Conservation (phyloP, 2,888 invertebrate genomes). For the Nebria brevicollis region DNA sequence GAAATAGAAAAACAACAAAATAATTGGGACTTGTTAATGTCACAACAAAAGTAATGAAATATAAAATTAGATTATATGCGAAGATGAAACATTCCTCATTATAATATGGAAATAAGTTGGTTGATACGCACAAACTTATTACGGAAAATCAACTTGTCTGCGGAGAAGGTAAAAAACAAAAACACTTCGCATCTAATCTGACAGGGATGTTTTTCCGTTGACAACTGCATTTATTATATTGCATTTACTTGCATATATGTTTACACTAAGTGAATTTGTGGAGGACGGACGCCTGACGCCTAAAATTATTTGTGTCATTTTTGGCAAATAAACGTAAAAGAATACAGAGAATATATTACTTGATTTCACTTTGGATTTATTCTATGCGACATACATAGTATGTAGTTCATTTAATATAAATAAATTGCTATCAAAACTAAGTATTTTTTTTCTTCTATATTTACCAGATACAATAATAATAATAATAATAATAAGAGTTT, state of each 20-base stretch:
- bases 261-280: neutral
- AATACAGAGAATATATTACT: too few species aligned
- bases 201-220: constrained; percentile 35
- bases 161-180: constrained; percentile 45
- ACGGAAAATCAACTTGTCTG: neutral
- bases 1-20: neutral
- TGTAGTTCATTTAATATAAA: too few species aligned
- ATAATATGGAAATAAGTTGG: neutral
- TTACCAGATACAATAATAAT: too few species aligned
- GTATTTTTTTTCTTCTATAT: too few species aligned
- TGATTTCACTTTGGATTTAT: too few species aligned
- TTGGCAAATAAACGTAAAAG: constrained; percentile 1
- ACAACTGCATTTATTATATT: neutral
- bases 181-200: constrained; percentile 49
- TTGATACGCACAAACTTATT: neutral
- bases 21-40: neutral
- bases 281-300: neutral
- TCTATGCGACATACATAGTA: too few species aligned
- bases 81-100: neutral
- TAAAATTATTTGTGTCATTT: constrained; percentile 20
- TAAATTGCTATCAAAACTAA: too few species aligned
- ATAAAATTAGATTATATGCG: neutral
- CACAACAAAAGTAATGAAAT: neutral
- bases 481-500: too few species aligned
- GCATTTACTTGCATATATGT: neutral